These are phyloP conservation scores for Macroglossus sobrinus DNA, from an alignment of 2,113 vertebrate genomes.

Conservation along the genomic window DNA sequence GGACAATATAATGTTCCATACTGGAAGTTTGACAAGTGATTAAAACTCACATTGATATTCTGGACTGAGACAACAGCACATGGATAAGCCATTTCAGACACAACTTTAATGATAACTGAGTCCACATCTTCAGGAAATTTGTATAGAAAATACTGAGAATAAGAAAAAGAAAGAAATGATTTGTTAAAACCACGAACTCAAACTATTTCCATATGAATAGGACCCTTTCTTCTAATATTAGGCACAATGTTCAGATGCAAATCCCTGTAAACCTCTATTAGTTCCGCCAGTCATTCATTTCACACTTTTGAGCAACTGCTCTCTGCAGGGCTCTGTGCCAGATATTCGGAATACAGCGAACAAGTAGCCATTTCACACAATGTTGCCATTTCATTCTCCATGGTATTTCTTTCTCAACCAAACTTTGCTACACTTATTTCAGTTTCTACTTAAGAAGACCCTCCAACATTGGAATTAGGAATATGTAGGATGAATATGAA, in stretches of 20 bases:
- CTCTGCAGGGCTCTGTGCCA: neutral
- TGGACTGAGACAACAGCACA: slow-evolving; percentile 88
- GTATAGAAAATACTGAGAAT: slow-evolving; percentile 86
- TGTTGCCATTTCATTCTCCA: neutral
- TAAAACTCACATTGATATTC: slow-evolving; percentile 85
- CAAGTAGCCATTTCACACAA: neutral
- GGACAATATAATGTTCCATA: neutral
- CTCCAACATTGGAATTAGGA: neutral
- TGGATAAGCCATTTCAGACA: slow-evolving; percentile 80
- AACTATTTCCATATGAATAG: neutral
- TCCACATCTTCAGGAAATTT: slow-evolving; percentile 84
- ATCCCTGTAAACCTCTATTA: neutral
- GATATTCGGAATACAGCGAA: neutral
- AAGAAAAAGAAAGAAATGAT: slow-evolving; percentile 44
- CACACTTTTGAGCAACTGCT: neutral
- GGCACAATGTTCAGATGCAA: neutral
- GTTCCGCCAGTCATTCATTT: neutral
- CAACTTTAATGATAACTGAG: slow-evolving; percentile 85
- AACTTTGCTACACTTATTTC: neutral
- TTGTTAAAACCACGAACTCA: neutral
- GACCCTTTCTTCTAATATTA: neutral
- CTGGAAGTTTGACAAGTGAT: neutral
- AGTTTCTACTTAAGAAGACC: neutral
- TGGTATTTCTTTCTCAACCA: neutral
- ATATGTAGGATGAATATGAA: neutral